Conservation (phyloP, 2,797 vertebrate genomes). For the Oreochromis grahami region DNA sequence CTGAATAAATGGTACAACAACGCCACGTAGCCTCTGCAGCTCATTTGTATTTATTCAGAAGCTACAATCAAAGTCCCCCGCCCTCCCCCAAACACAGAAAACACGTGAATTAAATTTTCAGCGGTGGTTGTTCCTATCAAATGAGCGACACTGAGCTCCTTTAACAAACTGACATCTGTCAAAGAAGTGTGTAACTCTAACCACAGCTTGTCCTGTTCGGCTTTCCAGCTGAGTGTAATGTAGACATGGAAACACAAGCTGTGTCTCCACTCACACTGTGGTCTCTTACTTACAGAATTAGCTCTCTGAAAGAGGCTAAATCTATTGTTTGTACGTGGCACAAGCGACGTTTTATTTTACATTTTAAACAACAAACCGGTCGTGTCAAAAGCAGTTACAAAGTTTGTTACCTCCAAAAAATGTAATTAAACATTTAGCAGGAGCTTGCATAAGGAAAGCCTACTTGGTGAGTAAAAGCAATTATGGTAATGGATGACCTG, state of each 20-base stretch:
- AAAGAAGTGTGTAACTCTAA: constrained; percentile 76
- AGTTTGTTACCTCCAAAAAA: constrained; percentile 73
- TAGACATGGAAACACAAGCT: constrained; percentile 75
- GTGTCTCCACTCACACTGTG: constrained; percentile 37
- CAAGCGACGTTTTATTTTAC: constrained; percentile 58
- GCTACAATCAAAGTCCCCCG: constrained; percentile 47
- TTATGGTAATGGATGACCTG: constrained; percentile 81
- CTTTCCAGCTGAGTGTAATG: constrained; percentile 73
- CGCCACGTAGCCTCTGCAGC: constrained; percentile 22
- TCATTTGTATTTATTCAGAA: constrained; percentile 52
- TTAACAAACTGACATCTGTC: constrained; percentile 71
- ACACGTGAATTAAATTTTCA: constrained; percentile 60
- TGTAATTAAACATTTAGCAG: constrained; percentile 81
- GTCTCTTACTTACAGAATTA: constrained; percentile 66
- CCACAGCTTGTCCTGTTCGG: constrained; percentile 63
- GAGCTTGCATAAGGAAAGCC: constrained; percentile 71
- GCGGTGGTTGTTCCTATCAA: constrained; percentile 63
- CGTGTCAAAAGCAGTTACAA: constrained; percentile 60
- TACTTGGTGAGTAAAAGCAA: constrained; percentile 78
- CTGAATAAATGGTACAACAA: constrained; percentile 4
- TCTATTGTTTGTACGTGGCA: constrained; percentile 47
- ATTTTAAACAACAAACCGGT: constrained; percentile 50
- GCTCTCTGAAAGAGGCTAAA: constrained; percentile 37
- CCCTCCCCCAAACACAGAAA: constrained; percentile 38
- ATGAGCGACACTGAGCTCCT: constrained; percentile 62